phyloP scores from a whole-genome alignment of 2,888 invertebrate species.

The Seira musarum region DNA sequence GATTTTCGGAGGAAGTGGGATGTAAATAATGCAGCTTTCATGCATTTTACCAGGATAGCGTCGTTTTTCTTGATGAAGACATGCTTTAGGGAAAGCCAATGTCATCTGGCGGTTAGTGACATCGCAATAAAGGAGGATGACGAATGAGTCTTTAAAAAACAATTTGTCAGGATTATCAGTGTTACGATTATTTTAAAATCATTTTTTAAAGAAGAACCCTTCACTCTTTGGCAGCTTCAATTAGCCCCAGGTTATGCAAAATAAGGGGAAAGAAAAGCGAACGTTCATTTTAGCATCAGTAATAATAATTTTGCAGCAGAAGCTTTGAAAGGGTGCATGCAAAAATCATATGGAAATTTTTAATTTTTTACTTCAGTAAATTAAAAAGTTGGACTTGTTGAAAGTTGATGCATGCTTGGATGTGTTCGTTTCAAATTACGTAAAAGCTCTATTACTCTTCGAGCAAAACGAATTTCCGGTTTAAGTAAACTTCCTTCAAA shows the following conservation, averaged over 20 bases:
- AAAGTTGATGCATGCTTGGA: neutral
- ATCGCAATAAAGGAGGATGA: conserved; percentile 8
- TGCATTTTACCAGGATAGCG: neutral
- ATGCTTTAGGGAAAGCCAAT: neutral
- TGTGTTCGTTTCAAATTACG: neutral
- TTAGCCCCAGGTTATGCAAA: too few species aligned
- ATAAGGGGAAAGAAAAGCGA: too few species aligned
- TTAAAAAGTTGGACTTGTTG: too few species aligned
- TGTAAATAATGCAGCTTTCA: conserved; percentile 29
- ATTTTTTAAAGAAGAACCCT: too few species aligned
- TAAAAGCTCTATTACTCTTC: conserved; percentile 67
- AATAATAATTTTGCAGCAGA: too few species aligned
- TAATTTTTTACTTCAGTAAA: too few species aligned
- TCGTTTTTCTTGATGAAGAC: neutral
- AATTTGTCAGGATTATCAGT: conserved; percentile 3
- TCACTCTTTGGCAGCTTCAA: too few species aligned
- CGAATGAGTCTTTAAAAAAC: conserved; percentile 13
- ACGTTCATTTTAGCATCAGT: too few species aligned
- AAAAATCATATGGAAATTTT: too few species aligned
- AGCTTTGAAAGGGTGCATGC: too few species aligned
- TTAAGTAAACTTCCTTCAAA: conserved; percentile 65
- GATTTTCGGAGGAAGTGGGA: conserved; percentile 23
- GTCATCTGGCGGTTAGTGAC: conserved; percentile 40
- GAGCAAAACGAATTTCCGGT: conserved; percentile 69
- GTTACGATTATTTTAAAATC: too few species aligned